These are phyloP conservation scores for Aphidius colemani DNA, from an alignment of 2,888 invertebrate genomes.

Conservation along the genomic window DNA sequence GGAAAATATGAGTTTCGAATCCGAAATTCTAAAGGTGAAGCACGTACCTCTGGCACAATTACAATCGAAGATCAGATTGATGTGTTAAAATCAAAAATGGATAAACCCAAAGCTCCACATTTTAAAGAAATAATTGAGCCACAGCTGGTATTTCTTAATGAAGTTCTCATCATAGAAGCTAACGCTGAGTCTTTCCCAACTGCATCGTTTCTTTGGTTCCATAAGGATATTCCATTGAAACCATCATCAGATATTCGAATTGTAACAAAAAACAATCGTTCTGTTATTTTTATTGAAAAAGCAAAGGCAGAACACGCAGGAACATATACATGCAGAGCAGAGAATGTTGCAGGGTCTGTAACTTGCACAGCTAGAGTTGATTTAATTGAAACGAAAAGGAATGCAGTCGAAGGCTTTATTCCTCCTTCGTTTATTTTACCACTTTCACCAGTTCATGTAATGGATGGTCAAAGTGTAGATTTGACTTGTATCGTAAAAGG, in stretches of 20 bases:
- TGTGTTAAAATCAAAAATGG: conserved; percentile 52
- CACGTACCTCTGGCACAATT: conserved; percentile 82
- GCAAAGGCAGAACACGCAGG: conserved; percentile 73
- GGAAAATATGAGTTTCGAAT: conserved; percentile 89
- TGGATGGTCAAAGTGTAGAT: conserved; percentile 87
- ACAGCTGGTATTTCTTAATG: conserved; percentile 72
- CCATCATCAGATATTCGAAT: conserved; percentile 73
- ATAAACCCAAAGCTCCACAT: conserved; percentile 71
- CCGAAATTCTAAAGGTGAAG: conserved; percentile 77
- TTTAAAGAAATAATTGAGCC: conserved; percentile 76
- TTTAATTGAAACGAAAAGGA: conserved; percentile 66
- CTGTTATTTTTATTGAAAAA: conserved; percentile 78
- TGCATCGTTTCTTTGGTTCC: conserved; percentile 88
- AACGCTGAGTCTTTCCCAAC: conserved; percentile 76
- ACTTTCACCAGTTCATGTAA: conserved; percentile 75
- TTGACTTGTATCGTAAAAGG: conserved; percentile 76
- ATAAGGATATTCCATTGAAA: conserved; percentile 73
- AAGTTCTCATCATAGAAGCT: conserved; percentile 79
- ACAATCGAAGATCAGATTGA: conserved; percentile 70
- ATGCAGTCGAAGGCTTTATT: conserved; percentile 66
- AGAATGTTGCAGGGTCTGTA: conserved; percentile 87
- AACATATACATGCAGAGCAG: conserved; percentile 83
- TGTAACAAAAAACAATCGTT: conserved; percentile 75
- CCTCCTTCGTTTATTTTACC: conserved; percentile 80
- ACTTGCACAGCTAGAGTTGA: conserved; percentile 80